Evolutionary conservation across 1,140 invertebrate species (phyloP), one percentile per base, ranked within the genome.

Genomic region (Triops longicaudatus): DNA sequence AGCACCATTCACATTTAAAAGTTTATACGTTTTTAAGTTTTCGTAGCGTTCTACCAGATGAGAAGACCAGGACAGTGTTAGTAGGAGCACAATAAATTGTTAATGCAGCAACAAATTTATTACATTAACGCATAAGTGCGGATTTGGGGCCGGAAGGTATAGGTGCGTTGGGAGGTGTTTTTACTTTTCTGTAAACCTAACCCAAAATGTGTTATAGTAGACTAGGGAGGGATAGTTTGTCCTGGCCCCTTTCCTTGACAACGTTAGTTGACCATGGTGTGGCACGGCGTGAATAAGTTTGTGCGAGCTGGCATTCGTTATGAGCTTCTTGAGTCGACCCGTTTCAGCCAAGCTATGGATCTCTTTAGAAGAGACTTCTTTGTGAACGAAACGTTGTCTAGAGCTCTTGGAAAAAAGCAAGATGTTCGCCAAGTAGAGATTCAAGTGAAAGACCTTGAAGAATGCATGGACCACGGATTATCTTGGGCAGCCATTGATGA

Each of bases 301-400:
- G 44, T 63, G 22, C 44, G 44, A 63, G 44, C 44, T 63, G 44
- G 44, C 14, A 63, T 63, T n/a, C 44, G 44, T 63, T 63, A 63
- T 22, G 44, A 63, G 44, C 44, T 63, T 63, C 44, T 63, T 2
- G 44, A 63, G 22, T 22, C 14, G 14, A 1, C 44, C 14, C 44
- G 44, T 22, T 63, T 63, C 22, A 14, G 0, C 3, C 10, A 63
- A 63, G 44, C 44, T 63, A 14, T 14, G 22, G 9, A 63, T n/a
- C 44, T 63, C 14, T 63, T 63, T 14, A 14, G 44, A 5, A 63
- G 22, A 14, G 44, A 63, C 44, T 63, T 63, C 14, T 63, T 63
- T 22, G 44, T 63, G 14, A 63, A 63, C 2, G 44, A 63, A 63
- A 63, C 44, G 0, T 14, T 63, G 22, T 63, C 44, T 63, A 14